Conservation (phyloP, 1,140 invertebrate genomes). For the Ostrea denselamellosa region DNA sequence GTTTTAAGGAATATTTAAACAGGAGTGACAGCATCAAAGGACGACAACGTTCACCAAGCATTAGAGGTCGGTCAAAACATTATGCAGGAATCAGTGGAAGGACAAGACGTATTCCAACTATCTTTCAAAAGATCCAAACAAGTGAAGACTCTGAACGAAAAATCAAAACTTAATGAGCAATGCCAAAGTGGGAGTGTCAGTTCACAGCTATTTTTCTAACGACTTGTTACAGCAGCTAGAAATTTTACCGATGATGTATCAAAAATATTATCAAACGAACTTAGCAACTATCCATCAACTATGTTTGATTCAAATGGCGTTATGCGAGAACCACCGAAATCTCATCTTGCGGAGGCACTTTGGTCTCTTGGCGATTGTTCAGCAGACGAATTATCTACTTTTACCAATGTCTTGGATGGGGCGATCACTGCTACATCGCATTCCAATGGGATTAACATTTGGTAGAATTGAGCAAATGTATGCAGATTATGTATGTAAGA, state of each 20-base stretch:
- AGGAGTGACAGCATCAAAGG: conserved; percentile 45
- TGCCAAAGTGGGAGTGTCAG: conserved; percentile 53
- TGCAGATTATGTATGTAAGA: too few relatives aligned
- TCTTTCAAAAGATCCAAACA: conserved; percentile 55
- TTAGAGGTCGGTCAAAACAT: conserved; percentile 44
- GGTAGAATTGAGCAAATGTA: too few relatives aligned
- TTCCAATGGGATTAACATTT: too few relatives aligned
- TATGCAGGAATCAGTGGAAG: conserved; percentile 47
- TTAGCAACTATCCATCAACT: conserved; percentile 27
- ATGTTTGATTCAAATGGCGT: conserved; percentile 50
- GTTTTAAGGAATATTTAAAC: conserved; percentile 54
- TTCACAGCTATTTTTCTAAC: conserved; percentile 60
- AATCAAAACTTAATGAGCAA: conserved; percentile 47
- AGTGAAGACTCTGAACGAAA: conserved; percentile 50
- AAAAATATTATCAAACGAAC: conserved; percentile 40
- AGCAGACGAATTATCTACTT: not conserved
- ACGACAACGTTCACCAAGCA: conserved; percentile 55
- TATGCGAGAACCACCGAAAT: conserved; percentile 49
- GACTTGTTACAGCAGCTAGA: conserved; percentile 43
- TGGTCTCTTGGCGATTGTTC: conserved; percentile 47
- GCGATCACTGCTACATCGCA: too few relatives aligned
- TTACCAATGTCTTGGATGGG: too few relatives aligned
- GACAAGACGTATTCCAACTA: conserved; percentile 34
- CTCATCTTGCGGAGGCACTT: conserved; percentile 47
- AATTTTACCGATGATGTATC: conserved; percentile 11